Percentiles rank a stretch among this genome's conserved stretches.
These are phyloP conservation scores for Gryllus bimaculatus DNA, from an alignment of 1,140 invertebrate species.

Conservation along the genomic window DNA sequence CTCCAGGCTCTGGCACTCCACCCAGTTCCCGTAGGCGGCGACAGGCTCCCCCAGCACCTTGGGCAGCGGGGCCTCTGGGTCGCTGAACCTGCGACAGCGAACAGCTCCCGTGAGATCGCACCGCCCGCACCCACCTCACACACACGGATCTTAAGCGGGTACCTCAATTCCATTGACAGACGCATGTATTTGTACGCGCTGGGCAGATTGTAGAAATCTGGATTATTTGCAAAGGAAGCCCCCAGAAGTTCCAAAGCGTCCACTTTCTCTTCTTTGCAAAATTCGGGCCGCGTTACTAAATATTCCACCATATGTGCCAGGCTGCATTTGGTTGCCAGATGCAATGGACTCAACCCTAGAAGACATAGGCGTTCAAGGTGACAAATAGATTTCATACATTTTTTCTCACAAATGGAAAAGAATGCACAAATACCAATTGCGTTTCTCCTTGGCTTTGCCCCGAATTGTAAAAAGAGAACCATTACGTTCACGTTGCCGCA, in stretches of 20 bases:
- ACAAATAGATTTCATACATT: background rate
- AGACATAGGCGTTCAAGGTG: conserved; percentile 12
- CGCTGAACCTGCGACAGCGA: conserved; percentile 37
- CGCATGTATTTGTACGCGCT: conserved; percentile 65
- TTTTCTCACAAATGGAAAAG: conserved; percentile 10
- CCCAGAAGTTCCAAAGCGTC: conserved; percentile 82
- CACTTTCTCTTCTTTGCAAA: conserved; percentile 64
- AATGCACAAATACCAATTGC: conserved; percentile 41
- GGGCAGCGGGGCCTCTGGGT: conserved; percentile 47
- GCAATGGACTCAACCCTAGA: conserved; percentile 72
- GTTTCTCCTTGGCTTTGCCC: conserved; percentile 63
- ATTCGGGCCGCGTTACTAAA: conserved; percentile 53
- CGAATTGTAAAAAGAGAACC: conserved; percentile 63
- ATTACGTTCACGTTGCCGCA: conserved; percentile 76
- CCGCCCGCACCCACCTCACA: too few relatives aligned
- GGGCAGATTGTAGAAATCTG: conserved; percentile 73
- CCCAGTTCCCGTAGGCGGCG: conserved; percentile 75
- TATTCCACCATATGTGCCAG: conserved; percentile 74
- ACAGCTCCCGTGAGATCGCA: too few relatives aligned
- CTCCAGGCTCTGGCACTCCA: conserved; percentile 68
- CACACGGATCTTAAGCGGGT: too few relatives aligned
- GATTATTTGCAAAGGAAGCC: conserved; percentile 87
- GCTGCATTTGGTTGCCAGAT: conserved; percentile 79
- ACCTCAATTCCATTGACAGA: conserved; percentile 54
- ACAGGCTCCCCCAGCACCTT: conserved; percentile 61